Evolutionary conservation across 2,797 vertebrate species (phyloP), one percentile per base, ranked within the genome.

Genomic region (Gadopsis bispinosus): DNA sequence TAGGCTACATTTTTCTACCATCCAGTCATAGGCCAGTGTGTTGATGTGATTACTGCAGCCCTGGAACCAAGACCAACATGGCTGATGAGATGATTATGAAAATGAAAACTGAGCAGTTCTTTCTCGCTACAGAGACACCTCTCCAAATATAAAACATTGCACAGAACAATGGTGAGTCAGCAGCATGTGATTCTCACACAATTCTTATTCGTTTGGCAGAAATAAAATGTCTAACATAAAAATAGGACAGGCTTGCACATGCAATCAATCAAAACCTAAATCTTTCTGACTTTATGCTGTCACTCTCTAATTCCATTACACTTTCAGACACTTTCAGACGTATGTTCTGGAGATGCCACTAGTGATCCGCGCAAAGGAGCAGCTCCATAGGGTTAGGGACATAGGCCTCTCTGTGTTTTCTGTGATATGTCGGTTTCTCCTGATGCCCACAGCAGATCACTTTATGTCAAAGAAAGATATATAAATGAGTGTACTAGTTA

Each of bases 121-220:
- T 33, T 72, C 29, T 62, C 20, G 67, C 69, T 9, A 69, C 33
- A 37, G 60, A 58, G 59, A 72, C 51, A 58, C 20, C 65, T 66
- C 65, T 73, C 20, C 61, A 79, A 62, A 62, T 50, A 68, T 62
- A 58, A 81, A 35, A 66, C 63, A 66, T 53, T 63, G 55, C 26
- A 26, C 20, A 58, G 66, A 59, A 67, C 43, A 71, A 73, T 31
- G 31, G 50, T 56, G 69, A 83, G 64, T 85, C 80, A 60, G 68
- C 74, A 62, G 47, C n/a, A 56, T 69, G 26, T 37, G 39, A 73
- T 77, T 75, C 51, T 71, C 69, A 73, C 56, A 59, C 31, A 64
- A n/a, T 41, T 62, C 19, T 43, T 53, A 16, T 47, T 41, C 16
- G 26, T 73, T 64, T 60, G 62, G 9, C 61, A 69, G 43, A 29